Percentiles rank a stretch among this genome's conserved stretches.
These are phyloP conservation scores for Bombus superbus DNA, from an alignment of 1,140 invertebrate genomes.

Conservation along the genomic window DNA sequence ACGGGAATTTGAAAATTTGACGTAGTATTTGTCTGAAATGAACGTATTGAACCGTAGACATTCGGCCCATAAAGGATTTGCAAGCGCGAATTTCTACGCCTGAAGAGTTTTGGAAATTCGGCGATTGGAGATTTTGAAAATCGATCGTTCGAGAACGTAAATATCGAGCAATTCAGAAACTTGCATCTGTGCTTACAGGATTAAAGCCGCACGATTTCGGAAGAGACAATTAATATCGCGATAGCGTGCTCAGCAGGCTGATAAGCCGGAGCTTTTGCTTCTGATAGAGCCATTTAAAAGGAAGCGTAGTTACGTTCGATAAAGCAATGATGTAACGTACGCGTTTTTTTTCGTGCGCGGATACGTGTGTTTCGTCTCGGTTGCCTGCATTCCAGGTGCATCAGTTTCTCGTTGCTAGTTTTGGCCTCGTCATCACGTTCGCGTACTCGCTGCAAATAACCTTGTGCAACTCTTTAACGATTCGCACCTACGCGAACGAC, in stretches of 20 bases:
- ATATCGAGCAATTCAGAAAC: not conserved
- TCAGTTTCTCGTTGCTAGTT: constrained; percentile 13
- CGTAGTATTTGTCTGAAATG: too few relatives aligned
- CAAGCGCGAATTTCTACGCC: not conserved
- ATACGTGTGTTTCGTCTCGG: not conserved
- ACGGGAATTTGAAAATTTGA: not conserved
- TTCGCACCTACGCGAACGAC: constrained; percentile 11
- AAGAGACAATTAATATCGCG: not conserved
- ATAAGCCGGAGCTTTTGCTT: not conserved
- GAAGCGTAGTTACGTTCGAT: too few relatives aligned
- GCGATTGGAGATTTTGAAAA: too few relatives aligned
- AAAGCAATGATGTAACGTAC: not conserved
- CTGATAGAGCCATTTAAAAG: not conserved
- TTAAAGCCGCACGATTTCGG: too few relatives aligned
- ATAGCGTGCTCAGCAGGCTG: not conserved
- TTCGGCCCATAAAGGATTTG: not conserved
- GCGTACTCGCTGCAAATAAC: constrained; percentile 1
- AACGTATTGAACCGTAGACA: too few relatives aligned
- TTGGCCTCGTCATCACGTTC: constrained; percentile 33
- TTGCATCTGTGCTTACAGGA: too few relatives aligned
- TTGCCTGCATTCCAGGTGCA: not conserved
- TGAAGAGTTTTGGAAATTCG: too few relatives aligned
- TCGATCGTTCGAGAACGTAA: too few relatives aligned
- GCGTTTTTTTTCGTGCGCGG: not conserved
- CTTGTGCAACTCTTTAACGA: constrained; percentile 35